Evolutionary conservation across 2,797 vertebrate species (phyloP).

Genomic region (Gallirallus australis): DNA sequence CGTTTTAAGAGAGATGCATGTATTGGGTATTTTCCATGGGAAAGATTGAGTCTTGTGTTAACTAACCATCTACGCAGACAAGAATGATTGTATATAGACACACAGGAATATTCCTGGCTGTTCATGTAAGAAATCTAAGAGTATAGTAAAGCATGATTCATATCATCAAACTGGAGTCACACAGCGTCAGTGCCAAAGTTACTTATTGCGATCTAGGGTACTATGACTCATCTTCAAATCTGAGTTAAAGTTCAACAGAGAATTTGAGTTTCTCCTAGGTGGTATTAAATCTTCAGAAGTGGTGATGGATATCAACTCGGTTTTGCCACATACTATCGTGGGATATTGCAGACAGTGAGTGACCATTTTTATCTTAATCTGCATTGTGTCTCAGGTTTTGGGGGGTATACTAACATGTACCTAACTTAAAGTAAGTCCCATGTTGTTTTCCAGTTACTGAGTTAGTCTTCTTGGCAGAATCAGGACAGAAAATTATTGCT

Average conservation of each 20-base stretch:
- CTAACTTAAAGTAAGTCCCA: neutral
- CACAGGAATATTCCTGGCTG: neutral
- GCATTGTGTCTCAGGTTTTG: neutral
- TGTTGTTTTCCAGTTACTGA: neutral
- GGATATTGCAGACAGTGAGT: neutral
- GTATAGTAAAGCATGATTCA: neutral
- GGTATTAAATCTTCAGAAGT: neutral
- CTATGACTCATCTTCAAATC: neutral
- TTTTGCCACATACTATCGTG: accelerated
- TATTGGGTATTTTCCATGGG: neutral
- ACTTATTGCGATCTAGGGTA: neutral
- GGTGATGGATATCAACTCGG: neutral
- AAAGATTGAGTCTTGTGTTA: neutral
- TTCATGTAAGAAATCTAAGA: neutral
- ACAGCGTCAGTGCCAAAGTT: neutral
- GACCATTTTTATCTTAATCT: neutral
- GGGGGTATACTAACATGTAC: neutral
- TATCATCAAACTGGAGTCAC: neutral
- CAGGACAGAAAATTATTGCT: neutral
- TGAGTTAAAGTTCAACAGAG: neutral
- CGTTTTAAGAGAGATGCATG: neutral
- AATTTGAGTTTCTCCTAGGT: neutral
- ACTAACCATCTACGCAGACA: neutral
- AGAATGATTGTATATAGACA: neutral
- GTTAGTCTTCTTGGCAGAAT: neutral